These are phyloP conservation scores for Sphecodes monilicornis DNA, from an alignment of 2,888 invertebrate species.

Conservation along the genomic window DNA sequence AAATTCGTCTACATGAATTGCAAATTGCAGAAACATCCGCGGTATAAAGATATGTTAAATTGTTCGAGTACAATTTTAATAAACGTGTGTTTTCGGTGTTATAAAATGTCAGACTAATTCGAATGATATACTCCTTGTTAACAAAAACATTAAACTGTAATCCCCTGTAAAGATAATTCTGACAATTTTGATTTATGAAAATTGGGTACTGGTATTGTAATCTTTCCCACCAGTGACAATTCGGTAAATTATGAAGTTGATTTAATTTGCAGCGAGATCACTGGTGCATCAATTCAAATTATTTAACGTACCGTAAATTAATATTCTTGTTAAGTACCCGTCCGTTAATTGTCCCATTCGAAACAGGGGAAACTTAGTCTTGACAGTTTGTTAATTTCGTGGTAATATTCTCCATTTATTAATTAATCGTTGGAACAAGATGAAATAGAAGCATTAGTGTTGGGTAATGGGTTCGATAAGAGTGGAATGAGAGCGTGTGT, in stretches of 20 bases:
- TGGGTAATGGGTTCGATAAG: conserved; percentile 20
- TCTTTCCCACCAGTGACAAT: background rate
- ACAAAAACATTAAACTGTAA: too few relatives aligned
- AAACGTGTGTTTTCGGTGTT: too few relatives aligned
- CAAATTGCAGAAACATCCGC: too few relatives aligned
- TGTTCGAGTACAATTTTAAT: too few relatives aligned
- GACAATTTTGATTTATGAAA: background rate
- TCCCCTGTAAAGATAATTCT: background rate
- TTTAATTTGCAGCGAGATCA: background rate
- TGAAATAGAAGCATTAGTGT: background rate
- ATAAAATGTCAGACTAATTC: too few relatives aligned
- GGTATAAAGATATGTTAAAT: too few relatives aligned
- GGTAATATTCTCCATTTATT: background rate
- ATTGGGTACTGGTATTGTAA: background rate
- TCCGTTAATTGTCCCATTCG: background rate
- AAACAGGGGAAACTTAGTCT: background rate
- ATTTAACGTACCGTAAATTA: background rate
- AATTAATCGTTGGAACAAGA: background rate
- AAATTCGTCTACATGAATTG: too few relatives aligned
- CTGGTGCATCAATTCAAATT: background rate
- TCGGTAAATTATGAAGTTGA: background rate
- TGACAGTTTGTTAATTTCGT: background rate
- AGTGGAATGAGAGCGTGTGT: conserved; percentile 23
- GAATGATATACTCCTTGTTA: too few relatives aligned
- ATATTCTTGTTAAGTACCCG: background rate